phyloP scores from a whole-genome alignment of 2,113 vertebrate genomes.

The Ictalurus punctatus region DNA sequence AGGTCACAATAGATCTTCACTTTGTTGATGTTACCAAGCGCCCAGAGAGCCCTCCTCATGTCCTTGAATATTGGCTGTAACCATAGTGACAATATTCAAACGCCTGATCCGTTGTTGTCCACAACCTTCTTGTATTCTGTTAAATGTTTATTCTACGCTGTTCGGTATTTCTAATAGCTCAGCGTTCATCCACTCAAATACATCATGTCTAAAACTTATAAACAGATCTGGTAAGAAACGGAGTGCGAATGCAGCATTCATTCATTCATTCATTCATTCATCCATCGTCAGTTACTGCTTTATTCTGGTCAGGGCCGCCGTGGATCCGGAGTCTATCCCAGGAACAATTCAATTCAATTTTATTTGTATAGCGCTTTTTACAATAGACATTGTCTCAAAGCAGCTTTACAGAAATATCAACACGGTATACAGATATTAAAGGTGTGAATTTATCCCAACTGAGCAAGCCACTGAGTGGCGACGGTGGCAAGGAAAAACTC shows the following conservation, averaged over 20 bases:
- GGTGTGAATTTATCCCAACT: too few relatives aligned
- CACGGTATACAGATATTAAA: too few relatives aligned
- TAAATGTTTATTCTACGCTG: not conserved
- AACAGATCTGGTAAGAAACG: not conserved
- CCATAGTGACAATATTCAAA: conserved; percentile 19
- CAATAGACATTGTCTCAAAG: too few relatives aligned
- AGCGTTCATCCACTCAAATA: not conserved
- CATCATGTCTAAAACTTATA: not conserved
- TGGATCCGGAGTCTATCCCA: not conserved
- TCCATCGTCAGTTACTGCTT: not conserved
- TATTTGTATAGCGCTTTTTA: too few relatives aligned
- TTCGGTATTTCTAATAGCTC: not conserved
- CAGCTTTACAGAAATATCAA: too few relatives aligned
- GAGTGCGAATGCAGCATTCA: not conserved
- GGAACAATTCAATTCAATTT: too few relatives aligned
- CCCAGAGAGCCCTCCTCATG: not conserved
- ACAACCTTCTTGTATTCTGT: conserved; percentile 3
- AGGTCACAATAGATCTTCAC: not conserved
- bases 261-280: not conserved
- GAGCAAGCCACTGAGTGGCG: too few relatives aligned
- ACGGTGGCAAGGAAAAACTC: too few relatives aligned
- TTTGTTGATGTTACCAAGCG: not conserved
- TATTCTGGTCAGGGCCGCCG: not conserved
- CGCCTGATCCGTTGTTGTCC: not conserved
- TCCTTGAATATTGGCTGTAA: conserved; percentile 15